phyloP scores from a whole-genome alignment of 1,140 invertebrate genomes.

The Linepithema humile region DNA sequence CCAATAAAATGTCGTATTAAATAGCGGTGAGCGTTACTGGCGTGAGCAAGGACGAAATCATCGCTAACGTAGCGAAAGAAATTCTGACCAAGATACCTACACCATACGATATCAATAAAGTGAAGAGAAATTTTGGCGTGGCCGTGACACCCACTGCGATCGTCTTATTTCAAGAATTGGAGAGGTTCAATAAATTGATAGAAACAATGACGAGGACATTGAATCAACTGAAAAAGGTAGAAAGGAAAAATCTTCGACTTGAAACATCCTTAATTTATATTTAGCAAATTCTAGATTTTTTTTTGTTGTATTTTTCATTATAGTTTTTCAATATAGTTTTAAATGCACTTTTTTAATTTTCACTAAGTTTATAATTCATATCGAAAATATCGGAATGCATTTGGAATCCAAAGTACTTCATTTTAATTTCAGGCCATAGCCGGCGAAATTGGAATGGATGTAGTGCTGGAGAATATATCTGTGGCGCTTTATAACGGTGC shows the following conservation, averaged over 20 bases:
- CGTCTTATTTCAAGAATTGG: slow-evolving; percentile 94
- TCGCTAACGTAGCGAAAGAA: slow-evolving; percentile 91
- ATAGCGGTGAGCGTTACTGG: slow-evolving; percentile 80
- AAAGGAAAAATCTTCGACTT: slow-evolving; percentile 15
- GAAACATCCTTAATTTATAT: too few species aligned
- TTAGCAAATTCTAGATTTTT: background rate
- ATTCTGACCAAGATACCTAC: slow-evolving; percentile 90
- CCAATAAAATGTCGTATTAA: background rate
- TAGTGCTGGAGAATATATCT: slow-evolving; percentile 92
- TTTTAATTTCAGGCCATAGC: slow-evolving; percentile 87
- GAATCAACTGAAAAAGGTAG: slow-evolving; percentile 89
- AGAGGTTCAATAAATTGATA: slow-evolving; percentile 93
- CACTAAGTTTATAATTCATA: background rate
- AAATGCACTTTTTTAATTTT: background rate
- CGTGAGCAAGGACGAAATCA: slow-evolving; percentile 92
- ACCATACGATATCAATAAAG: slow-evolving; percentile 91
- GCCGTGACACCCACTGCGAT: slow-evolving; percentile 92
- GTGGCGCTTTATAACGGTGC: slow-evolving; percentile 93
- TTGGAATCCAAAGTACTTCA: background rate
- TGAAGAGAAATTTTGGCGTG: slow-evolving; percentile 90
- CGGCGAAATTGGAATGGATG: slow-evolving; percentile 96
- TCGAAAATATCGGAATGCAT: background rate
- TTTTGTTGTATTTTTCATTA: background rate
- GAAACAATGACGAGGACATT: slow-evolving; percentile 90
- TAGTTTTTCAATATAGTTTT: background rate